phyloP scores from a whole-genome alignment of 1,140 invertebrate species.

The roundworm (Caenorhabditis elegans) region WBcel235 BX284603.4:8381501-8382000 shows the following conservation, averaged over 20 bases:
- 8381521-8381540: no score
- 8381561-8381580: no score
- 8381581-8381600: no score
- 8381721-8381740: neutral
- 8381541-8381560: no score
- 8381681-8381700: neutral
- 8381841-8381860: slow-evolving; percentile 94
- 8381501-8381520: no score
- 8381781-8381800: slow-evolving; percentile 93
- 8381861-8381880: slow-evolving; percentile 95
- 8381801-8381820: slow-evolving; percentile 95
- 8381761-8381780: slow-evolving; percentile 95
- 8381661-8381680: neutral
- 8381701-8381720: neutral
- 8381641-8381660: neutral
- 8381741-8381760: slow-evolving; percentile 81
- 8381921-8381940: slow-evolving; percentile 96
- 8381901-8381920: slow-evolving; percentile 96
- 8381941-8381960: slow-evolving; percentile 91
- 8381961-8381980: slow-evolving; percentile 80
- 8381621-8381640: no score
- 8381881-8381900: slow-evolving; percentile 87
- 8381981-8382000: slow-evolving; percentile 76
- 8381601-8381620: no score
- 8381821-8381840: slow-evolving; percentile 99